Evolutionary conservation across 1,140 invertebrate genomes (phyloP).

Genomic region (Saccostrea cuccullata): DNA sequence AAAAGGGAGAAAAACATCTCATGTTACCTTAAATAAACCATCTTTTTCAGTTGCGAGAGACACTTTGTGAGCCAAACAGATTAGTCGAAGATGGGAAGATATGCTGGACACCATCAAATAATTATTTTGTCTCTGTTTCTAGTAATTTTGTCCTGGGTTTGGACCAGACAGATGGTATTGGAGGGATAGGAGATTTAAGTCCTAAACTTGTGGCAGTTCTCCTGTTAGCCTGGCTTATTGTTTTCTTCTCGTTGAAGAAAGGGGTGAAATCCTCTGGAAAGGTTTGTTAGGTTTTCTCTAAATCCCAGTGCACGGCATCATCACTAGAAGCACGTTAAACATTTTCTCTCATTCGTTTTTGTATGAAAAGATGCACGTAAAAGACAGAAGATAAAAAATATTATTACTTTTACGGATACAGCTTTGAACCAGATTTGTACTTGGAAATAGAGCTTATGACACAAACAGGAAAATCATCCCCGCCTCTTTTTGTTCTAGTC

Average conservation of each 20-base stretch:
- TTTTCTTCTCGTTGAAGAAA: constrained; percentile 76
- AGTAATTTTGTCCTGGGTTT: constrained; percentile 78
- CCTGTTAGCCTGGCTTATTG: constrained; percentile 66
- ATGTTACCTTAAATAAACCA: background rate
- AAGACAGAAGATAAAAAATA: no score
- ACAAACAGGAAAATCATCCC: no score
- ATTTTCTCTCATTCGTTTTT: background rate
- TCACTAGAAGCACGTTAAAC: background rate
- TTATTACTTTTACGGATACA: no score
- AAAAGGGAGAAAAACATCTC: background rate
- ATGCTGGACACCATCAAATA: background rate
- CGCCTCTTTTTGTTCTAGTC: no score
- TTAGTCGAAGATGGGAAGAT: background rate
- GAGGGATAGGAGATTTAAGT: constrained; percentile 69
- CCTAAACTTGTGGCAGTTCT: constrained; percentile 72
- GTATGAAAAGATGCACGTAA: background rate
- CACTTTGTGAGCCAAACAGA: background rate
- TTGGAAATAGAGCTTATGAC: no score
- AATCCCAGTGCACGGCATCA: background rate
- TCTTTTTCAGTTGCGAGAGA: background rate
- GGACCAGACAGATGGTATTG: constrained; percentile 82
- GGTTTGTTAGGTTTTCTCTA: constrained; percentile 57
- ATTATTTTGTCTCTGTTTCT: constrained; percentile 43
- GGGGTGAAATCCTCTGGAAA: constrained; percentile 78
- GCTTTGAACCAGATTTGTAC: no score